Evolutionary conservation across 2,888 invertebrate genomes (phyloP), one percentile per base, ranked within the genome.

Genomic region (Sericinus montela): DNA sequence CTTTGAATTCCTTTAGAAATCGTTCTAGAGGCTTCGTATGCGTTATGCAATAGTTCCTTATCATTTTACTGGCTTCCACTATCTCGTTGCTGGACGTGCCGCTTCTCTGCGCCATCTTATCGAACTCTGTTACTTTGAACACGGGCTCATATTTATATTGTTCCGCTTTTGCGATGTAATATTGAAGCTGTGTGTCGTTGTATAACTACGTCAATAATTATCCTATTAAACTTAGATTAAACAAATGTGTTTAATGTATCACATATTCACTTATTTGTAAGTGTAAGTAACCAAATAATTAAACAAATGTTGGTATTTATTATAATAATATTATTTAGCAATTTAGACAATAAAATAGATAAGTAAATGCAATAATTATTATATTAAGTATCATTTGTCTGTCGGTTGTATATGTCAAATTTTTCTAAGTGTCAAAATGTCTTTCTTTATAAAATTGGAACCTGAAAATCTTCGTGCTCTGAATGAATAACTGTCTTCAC

Each of bases 201-300:
- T 80, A 80, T 0, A 82, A 65, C 1, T 63, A 55, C 0, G 81
- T n/a, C n/a, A n/a, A n/a, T n/a, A n/a, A n/a, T n/a, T n/a, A n/a
- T n/a, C n/a, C n/a, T n/a, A n/a, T n/a, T n/a, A n/a, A n/a, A n/a
- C n/a, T n/a, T n/a, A n/a, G n/a, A n/a, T n/a, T n/a, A n/a, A n/a
- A n/a, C n/a, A n/a, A n/a, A n/a, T n/a, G n/a, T n/a, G n/a, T n/a
- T n/a, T n/a, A n/a, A n/a, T n/a, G n/a, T n/a, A n/a, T n/a, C n/a
- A n/a, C n/a, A n/a, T n/a, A n/a, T n/a, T n/a, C n/a, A n/a, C n/a
- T n/a, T n/a, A n/a, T n/a, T n/a, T n/a, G n/a, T n/a, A n/a, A n/a
- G n/a, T n/a, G 78, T 57, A 69, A 76, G 53, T 63, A 14, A 2
- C 48, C 32, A 0, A 43, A 45, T n/a, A 74, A 60, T 53, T 58